Percentiles rank a stretch among this genome's conserved stretches.
phyloP scores from a whole-genome alignment of 2,888 invertebrate genomes.

The Drosophila leonis region DNA sequence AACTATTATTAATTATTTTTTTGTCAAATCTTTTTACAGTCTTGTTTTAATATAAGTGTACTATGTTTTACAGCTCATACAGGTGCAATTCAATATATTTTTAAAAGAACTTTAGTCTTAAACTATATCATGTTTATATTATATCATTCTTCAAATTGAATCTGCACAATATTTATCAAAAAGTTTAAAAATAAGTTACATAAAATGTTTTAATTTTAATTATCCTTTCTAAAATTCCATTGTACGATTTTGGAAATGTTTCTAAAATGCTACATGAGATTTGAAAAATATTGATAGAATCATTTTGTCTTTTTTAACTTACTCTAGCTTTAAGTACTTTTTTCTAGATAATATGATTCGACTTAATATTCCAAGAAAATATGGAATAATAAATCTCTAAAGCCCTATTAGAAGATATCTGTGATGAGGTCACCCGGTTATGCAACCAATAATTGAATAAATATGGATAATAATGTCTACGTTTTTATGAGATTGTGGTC shows the following conservation, averaged over 20 bases:
- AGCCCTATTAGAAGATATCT: not conserved
- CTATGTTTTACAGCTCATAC: not conserved
- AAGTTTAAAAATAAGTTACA: no score
- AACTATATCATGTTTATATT: not conserved
- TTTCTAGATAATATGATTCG: not conserved
- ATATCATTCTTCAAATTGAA: no score
- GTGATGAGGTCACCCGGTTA: not conserved
- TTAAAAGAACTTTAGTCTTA: not conserved
- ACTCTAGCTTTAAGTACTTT: not conserved
- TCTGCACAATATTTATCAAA: not conserved
- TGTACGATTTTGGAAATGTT: not conserved
- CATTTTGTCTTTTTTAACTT: not conserved
- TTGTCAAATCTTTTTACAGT: not conserved
- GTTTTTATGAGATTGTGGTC: not conserved
- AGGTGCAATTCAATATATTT: not conserved
- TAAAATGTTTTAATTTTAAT: not conserved
- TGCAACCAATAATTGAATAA: not conserved
- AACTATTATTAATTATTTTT: not conserved
- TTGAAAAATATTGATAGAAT: not conserved
- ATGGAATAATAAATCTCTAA: not conserved
- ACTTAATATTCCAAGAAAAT: not conserved
- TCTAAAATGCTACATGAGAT: not conserved
- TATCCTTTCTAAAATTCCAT: not conserved
- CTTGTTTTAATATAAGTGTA: slow-evolving; percentile 1
- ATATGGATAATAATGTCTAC: not conserved